Base-by-base conservation (phyloP, 2,113 vertebrate species). In the Charadrius vociferus region DNA sequence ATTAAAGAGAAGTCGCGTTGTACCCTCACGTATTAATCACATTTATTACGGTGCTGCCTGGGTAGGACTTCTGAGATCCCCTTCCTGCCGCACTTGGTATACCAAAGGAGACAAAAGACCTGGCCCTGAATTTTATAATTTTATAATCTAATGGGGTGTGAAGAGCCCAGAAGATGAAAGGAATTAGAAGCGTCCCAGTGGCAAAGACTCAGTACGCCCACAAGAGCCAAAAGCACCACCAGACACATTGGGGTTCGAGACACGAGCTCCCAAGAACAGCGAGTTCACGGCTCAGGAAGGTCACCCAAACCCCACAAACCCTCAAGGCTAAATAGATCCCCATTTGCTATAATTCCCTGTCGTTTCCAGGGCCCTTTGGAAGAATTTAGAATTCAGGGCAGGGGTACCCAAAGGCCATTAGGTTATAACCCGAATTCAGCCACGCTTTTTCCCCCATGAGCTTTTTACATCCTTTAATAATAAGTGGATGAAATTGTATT, bases 71-170 rank as follows among this genome's bases (percentile, higher is more conserved):
- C 37, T 22, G 29, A n/a, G 47, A 30, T 20, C 36, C 92, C 27
- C 13, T 6, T 84, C 39, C 65, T 65, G 61, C 26, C 37, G 30
- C 49, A 14, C 14, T 52, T 11, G 6, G 14, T 29, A 11, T 5
- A 9, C 26, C 36, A 85, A 53, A 58, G 73, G 20, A 81, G 58
- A 34, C 2, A 5, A 73, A 71, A 77, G 86, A 32, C 21, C n/a
- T 7, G 1, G 41, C 22, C 18, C 30, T 8, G 2, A n/a, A 17
- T 1, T 45, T 45, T 45, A 8, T 45, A 18, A 36, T 30, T 30
- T 63, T 19, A 20, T 12, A 18, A 15, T 13, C 34, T 39, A 36
- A 47, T 0, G 1, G 55, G 49, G 12, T 7, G 1, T 16, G 49
- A 74, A 30, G 49, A 75, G 55, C 61, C 62, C 68, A 68, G 74